Evolutionary conservation across 2,797 vertebrate genomes (phyloP).

Genomic region (Tapera naevia): DNA sequence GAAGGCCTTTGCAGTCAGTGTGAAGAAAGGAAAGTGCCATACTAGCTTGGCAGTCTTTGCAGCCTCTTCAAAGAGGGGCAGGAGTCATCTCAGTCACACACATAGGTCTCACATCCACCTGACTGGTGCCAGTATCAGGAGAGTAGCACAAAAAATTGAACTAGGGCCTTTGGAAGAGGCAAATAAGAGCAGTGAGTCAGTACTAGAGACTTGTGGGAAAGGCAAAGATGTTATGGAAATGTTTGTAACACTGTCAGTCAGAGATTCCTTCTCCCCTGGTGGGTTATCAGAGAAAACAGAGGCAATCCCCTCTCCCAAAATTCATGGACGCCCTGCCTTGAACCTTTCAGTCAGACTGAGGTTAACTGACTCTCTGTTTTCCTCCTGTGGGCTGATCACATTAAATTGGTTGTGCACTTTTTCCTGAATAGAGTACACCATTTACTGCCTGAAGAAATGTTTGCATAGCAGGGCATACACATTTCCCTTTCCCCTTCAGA

Average conservation of each 20-base stretch:
- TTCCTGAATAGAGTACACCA: background rate
- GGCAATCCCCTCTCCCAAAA: rapidly evolving
- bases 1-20: background rate
- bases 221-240: background rate
- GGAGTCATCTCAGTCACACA: background rate
- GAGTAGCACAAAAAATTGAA: background rate
- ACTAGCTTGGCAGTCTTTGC: background rate
- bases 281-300: background rate
- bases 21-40: background rate
- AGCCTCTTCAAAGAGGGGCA: background rate
- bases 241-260: background rate
- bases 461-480: rapidly evolving
- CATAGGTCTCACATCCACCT: background rate
- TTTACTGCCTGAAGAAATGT: background rate
- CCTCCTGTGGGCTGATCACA: background rate
- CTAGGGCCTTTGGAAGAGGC: background rate
- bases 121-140: background rate
- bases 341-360: background rate
- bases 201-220: background rate
- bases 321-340: background rate
- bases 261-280: background rate
- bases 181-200: rapidly evolving
- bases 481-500: background rate
- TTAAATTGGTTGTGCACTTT: background rate
- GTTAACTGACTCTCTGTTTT: background rate